Percentiles rank a stretch among this genome's conserved stretches.
phyloP scores from a whole-genome alignment of 2,113 vertebrate species.

The Sebastes fasciatus region DNA sequence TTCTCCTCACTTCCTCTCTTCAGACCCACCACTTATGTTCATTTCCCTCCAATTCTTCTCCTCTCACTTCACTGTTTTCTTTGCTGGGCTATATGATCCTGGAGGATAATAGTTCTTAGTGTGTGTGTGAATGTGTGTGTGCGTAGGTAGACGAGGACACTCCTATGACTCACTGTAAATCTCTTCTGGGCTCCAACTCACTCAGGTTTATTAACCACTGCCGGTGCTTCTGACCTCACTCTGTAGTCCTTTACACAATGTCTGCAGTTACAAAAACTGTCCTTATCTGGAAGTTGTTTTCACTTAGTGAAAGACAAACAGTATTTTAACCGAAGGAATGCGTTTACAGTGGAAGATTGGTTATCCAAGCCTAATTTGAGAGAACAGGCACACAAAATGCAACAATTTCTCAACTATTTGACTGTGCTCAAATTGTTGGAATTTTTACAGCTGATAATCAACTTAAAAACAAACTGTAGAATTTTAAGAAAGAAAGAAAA shows the following conservation, averaged over 20 bases:
- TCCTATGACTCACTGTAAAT: constrained; percentile 24
- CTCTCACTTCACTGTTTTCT: constrained; percentile 43
- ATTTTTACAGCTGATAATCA: constrained; percentile 28
- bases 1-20: constrained; percentile 10
- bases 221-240: background rate
- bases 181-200: constrained; percentile 12
- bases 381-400: background rate
- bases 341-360: background rate
- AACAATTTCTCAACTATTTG: constrained; percentile 13
- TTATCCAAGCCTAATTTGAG: background rate
- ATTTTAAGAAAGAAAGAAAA: background rate
- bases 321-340: background rate
- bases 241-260: background rate
- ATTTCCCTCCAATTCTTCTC: constrained; percentile 29
- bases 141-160: background rate
- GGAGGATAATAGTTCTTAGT: constrained; percentile 40
- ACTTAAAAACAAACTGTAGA: background rate
- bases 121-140: constrained; percentile 8
- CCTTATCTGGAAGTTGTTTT: constrained; percentile 5
- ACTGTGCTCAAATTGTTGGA: background rate
- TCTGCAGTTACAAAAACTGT: background rate
- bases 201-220: constrained; percentile 4
- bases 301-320: constrained; percentile 26
- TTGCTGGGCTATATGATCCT: constrained; percentile 35
- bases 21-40: constrained; percentile 26